Evolutionary conservation across 2,113 vertebrate genomes (phyloP), one percentile per base, ranked within the genome.

Genomic region (Triplophysa rosa): DNA sequence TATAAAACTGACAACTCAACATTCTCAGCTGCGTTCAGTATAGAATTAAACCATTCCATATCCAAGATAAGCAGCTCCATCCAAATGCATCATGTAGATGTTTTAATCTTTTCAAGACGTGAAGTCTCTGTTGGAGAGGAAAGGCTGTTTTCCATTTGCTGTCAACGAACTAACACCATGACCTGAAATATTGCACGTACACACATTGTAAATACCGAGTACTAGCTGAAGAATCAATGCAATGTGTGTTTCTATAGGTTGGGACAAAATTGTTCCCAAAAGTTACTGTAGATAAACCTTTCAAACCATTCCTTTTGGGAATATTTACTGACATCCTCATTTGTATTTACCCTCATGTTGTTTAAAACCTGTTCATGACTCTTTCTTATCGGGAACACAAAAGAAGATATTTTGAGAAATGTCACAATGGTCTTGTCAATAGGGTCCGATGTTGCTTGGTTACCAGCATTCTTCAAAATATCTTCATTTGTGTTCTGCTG

Each of bases 101-200:
- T 71, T 72, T 77, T 73, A 80, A 59, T 83, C 67, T 65, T 40
- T 59, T 79, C 37, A 72, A 64, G 42, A 68, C 63, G 13, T 61
- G 33, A 37, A 67, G 45, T 59, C 77, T 26, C 67, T 63, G 23
- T 37, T 21, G 33, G 52, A 78, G 21, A 64, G 58, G 21, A 56
- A 75, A 68, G 62, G 54, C 62, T 59, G 42, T 77, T 64, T 74
- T 66, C 70, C 68, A 49, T 69, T 73, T 23, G 2, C 37, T 62
- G 58, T 70, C 66, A 64, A 67, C 40, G 45, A 42, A 54, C 40
- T 61, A 63, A 16, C 40, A 47, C 33, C 40, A 52, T 67, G 77
- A 24, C 49, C 65, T 54, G 33, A 81, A 74, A 62, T 56, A 61
- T 54, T 33, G 47, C 45, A 16, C 13, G 8, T 13, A 29, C 9